phyloP scores from a whole-genome alignment of 2,113 vertebrate species.

The Heptranchias perlo region DNA sequence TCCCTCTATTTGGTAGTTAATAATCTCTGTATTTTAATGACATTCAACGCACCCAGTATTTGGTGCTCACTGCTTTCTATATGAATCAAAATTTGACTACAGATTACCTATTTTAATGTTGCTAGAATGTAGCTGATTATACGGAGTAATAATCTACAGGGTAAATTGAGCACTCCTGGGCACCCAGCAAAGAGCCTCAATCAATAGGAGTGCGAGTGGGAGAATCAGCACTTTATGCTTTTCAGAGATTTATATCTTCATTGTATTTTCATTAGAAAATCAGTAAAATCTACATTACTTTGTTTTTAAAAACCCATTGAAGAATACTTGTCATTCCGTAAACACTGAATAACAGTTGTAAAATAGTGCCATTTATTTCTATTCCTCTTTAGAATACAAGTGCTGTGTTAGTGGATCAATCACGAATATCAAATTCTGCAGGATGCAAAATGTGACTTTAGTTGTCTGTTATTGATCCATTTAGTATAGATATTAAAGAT shows the following conservation, averaged over 20 bases:
- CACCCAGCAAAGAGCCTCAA: background rate
- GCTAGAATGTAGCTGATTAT: background rate
- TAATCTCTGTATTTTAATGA: background rate
- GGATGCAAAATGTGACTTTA: background rate
- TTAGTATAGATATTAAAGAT: background rate
- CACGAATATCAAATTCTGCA: background rate
- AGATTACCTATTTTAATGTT: background rate
- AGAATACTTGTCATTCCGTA: background rate
- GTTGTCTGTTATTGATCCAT: background rate
- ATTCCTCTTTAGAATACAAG: background rate
- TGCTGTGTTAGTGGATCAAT: background rate
- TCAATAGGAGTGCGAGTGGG: background rate
- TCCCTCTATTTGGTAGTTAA: background rate
- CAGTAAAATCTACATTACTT: background rate
- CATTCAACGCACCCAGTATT: background rate
- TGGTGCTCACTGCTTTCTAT: background rate
- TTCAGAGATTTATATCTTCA: background rate
- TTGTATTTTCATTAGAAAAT: background rate
- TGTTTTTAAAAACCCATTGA: background rate
- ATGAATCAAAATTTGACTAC: background rate
- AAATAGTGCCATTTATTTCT: background rate
- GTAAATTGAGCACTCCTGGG: background rate
- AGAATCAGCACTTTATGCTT: background rate
- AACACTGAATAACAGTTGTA: background rate
- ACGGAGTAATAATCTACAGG: background rate